Conservation (phyloP, 2,113 vertebrate species). For the Paedocypris sp. region DNA sequence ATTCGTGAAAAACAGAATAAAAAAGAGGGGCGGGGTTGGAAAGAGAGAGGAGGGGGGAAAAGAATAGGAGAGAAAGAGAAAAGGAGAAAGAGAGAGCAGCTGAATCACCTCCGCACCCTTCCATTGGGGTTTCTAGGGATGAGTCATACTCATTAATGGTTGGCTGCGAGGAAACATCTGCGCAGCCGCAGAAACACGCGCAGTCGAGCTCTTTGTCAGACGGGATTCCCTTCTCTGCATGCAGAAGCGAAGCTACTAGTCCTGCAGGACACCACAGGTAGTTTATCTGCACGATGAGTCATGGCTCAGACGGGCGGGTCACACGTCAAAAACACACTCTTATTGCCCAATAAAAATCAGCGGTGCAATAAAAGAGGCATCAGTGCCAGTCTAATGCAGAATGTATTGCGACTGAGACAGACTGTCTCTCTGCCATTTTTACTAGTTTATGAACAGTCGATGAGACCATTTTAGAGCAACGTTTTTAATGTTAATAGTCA, state of each 20-base stretch:
- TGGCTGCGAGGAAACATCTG: slow-evolving; percentile 58
- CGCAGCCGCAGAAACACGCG: slow-evolving; percentile 46
- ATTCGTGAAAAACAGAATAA: background rate
- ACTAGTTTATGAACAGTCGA: too few relatives aligned
- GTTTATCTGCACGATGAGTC: slow-evolving; percentile 27
- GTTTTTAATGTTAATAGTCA: too few relatives aligned
- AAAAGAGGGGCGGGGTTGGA: too few relatives aligned
- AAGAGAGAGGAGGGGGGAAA: too few relatives aligned
- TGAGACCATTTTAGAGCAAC: too few relatives aligned
- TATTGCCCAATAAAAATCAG: background rate
- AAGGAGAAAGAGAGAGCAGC: slow-evolving; percentile 23
- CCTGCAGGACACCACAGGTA: background rate
- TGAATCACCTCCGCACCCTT: slow-evolving; percentile 55
- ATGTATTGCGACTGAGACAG: background rate
- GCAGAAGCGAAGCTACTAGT: slow-evolving; percentile 25
- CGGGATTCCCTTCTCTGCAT: slow-evolving; percentile 32
- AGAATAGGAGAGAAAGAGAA: too few relatives aligned
- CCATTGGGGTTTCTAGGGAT: slow-evolving; percentile 52
- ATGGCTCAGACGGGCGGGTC: background rate
- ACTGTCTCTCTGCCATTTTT: background rate
- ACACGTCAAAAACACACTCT: background rate
- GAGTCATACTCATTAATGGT: slow-evolving; percentile 74
- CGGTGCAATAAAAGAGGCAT: slow-evolving; percentile 4
- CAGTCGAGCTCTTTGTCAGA: slow-evolving; percentile 7
- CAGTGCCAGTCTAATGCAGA: background rate